Evolutionary conservation across 2,888 invertebrate genomes (phyloP).

Genomic region (Isotomurus palustris): DNA sequence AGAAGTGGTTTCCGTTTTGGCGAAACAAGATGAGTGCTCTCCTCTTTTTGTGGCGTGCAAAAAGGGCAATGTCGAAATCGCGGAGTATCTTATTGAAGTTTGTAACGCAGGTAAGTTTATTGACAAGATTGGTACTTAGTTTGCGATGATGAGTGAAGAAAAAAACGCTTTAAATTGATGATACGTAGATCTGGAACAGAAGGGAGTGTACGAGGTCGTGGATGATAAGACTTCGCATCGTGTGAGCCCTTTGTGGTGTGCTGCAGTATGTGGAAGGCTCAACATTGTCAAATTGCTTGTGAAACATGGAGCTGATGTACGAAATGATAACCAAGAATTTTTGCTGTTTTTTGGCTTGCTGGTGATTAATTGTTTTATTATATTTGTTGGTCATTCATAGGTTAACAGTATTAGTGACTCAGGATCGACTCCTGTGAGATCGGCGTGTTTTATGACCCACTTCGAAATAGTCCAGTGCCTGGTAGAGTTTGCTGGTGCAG

Average conservation of each 20-base stretch:
- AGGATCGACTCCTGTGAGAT: conserved; percentile 77
- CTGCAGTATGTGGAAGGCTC: conserved; percentile 78
- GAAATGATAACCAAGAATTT: too few relatives aligned
- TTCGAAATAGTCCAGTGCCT: conserved; percentile 71
- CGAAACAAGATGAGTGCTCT: conserved; percentile 67
- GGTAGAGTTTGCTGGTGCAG: conserved; percentile 69
- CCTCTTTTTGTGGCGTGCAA: conserved; percentile 74
- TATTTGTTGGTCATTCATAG: too few relatives aligned
- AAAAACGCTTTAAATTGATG: not conserved
- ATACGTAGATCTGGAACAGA: conserved; percentile 70
- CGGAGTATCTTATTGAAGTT: conserved; percentile 74
- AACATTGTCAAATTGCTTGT: conserved; percentile 71
- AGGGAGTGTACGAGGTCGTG: conserved; percentile 74
- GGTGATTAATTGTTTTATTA: not conserved
- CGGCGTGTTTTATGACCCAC: conserved; percentile 90
- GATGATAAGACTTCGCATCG: conserved; percentile 62
- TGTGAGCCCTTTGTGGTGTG: conserved; percentile 88
- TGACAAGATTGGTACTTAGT: not conserved
- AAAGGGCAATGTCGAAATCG: conserved; percentile 75
- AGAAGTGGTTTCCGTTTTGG: conserved; percentile 62
- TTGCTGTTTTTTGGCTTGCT: not conserved
- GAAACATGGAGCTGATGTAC: conserved; percentile 71
- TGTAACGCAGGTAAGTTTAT: conserved; percentile 61
- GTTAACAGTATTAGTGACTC: conserved; percentile 28
- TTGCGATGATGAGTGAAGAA: not conserved